Evolutionary conservation across 2,113 vertebrate genomes (phyloP).

Genomic region (Megaleporinus macrocephalus): DNA sequence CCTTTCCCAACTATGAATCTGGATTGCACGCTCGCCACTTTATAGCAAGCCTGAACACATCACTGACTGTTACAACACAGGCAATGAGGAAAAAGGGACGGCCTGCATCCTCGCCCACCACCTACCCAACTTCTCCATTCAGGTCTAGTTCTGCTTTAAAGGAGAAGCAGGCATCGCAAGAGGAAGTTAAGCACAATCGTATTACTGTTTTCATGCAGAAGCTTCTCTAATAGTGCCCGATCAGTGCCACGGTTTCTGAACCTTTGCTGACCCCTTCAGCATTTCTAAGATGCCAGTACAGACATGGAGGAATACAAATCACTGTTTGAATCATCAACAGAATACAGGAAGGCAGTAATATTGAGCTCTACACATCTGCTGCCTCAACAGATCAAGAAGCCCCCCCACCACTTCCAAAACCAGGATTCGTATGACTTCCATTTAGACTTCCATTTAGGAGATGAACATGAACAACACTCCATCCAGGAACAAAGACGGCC

Average conservation of each 20-base stretch:
- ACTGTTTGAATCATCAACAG: neutral
- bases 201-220: neutral
- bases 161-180: constrained; percentile 34
- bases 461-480: constrained; percentile 29
- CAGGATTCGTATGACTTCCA: constrained; percentile 42
- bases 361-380: neutral
- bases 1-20: constrained; percentile 3
- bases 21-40: neutral
- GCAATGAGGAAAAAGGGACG: neutral
- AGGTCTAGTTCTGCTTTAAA: neutral
- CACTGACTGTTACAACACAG: constrained; percentile 21
- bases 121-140: constrained; percentile 24
- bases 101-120: neutral
- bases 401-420: constrained; percentile 6
- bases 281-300: constrained; percentile 6
- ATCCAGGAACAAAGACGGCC: constrained; percentile 57
- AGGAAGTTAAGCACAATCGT: constrained; percentile 42
- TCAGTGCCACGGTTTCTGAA: neutral
- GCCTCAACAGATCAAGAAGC: neutral
- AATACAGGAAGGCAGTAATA: neutral
- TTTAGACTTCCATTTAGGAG: constrained; percentile 41
- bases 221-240: neutral
- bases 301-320: neutral
- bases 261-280: neutral
- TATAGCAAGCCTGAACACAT: constrained; percentile 20